These are phyloP conservation scores for Bombus confusus DNA, from an alignment of 1,140 invertebrate genomes.

Conservation along the genomic window DNA sequence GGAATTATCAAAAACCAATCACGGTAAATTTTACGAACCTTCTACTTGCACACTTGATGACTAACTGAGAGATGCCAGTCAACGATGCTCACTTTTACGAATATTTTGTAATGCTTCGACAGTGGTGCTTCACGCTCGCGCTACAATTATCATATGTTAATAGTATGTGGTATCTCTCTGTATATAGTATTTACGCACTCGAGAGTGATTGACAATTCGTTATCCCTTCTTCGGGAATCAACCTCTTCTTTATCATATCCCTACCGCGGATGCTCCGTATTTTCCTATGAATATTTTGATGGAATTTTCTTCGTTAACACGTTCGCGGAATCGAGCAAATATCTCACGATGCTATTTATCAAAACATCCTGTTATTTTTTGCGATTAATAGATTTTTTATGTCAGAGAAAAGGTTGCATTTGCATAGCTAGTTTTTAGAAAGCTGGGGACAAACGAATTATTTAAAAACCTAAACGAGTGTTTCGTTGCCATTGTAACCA, in stretches of 20 bases:
- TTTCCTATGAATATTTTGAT: neutral
- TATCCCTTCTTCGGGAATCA: neutral
- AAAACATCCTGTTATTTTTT: too few species aligned
- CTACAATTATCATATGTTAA: neutral
- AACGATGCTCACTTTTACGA: neutral
- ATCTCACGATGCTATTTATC: neutral
- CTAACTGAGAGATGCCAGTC: neutral
- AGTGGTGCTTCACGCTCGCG: neutral
- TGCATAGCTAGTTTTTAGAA: neutral
- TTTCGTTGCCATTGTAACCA: neutral
- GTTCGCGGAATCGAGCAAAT: neutral
- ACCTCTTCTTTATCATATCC: neutral
- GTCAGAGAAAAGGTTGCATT: too few species aligned
- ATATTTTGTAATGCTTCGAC: neutral
- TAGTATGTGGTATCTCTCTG: neutral
- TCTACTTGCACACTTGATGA: neutral
- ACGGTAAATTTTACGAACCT: neutral
- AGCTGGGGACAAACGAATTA: neutral
- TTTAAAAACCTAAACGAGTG: neutral
- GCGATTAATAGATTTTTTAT: too few species aligned
- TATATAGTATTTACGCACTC: neutral
- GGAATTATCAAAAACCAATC: neutral
- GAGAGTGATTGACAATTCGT: neutral
- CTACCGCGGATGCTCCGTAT: neutral
- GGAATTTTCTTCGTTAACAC: neutral